Conservation (phyloP, 2,113 vertebrate genomes). For the Thomomys bottae region DNA sequence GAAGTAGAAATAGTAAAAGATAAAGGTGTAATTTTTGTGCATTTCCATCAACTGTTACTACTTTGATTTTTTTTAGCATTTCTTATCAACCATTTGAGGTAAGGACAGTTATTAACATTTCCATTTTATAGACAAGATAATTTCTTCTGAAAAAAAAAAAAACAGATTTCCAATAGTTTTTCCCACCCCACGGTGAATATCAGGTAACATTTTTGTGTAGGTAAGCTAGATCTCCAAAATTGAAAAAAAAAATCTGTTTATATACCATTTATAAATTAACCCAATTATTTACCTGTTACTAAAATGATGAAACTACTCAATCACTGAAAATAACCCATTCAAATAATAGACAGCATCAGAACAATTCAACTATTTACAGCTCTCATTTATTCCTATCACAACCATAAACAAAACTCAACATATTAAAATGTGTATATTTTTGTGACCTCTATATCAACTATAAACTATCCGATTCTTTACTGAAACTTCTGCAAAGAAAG, state of each 20-base stretch:
- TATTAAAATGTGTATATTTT: neutral
- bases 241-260: neutral
- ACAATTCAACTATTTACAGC: neutral
- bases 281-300: neutral
- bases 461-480: neutral
- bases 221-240: neutral
- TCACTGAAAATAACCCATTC: conserved; percentile 9
- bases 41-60: conserved; percentile 8
- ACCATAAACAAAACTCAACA: neutral
- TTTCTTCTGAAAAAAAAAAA: conserved; percentile 2
- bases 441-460: neutral
- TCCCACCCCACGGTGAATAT: neutral
- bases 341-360: neutral
- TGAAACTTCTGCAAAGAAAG: neutral
- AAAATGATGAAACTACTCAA: neutral
- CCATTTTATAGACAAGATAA: neutral
- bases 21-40: conserved; percentile 4
- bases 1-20: conserved; percentile 14
- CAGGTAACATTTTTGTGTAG: neutral
- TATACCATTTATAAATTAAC: too few relatives aligned
- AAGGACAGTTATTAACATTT: conserved; percentile 31
- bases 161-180: neutral
- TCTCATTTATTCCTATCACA: conserved; percentile 17
- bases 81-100: neutral
- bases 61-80: conserved; percentile 31